Base-by-base conservation (phyloP, 2,797 vertebrate genomes). In the Crossoptilon crossoptilon region DNA sequence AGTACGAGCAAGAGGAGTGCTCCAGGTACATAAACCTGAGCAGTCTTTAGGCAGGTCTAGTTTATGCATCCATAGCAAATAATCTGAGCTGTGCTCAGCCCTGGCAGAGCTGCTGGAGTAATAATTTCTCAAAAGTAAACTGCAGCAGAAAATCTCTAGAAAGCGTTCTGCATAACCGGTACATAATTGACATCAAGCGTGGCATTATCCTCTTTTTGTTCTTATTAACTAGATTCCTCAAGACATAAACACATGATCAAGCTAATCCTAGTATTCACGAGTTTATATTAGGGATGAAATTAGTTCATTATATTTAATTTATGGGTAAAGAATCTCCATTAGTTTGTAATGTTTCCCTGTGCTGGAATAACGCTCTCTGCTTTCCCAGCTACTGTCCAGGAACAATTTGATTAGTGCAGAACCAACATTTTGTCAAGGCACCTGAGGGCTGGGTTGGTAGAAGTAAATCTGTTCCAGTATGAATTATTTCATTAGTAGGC, bases 291-390 rank as follows among this genome's bases (percentile, higher is more conserved):
- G 41, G 29, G 41, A 59, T 78, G 35, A 17, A 59, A 80, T 55
- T 87, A 67, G 26, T 74, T 93, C 70, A 62, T 91, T 91, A 14
- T 43, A 37, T 83, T 59, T 89, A 81, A 94, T 92, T 86, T 84
- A 92, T 62, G 73, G 6, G 12, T 68, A 58, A 68, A 79, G 66
- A 86, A 64, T 62, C 64, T 79, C 59, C 64, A 55, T 72, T 29
- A 39, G 41, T 78, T 89, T 78, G 23, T 51, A 93, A 56, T 76
- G 64, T 81, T 90, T 78, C 60, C 85, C 71, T 69, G 62, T 68
- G 31, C 44, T 79, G 67, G 41, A 80, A 62, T 87, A 90, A 86
- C 21, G 35, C 15, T 49, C 46, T 78, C 43, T 33, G 29, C 35
- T 89, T 83, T 88, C 84, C 73, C 55, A 77, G n/a, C 59, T 81